Evolutionary conservation across 2,797 vertebrate species (phyloP), one percentile per base, ranked within the genome.

Genomic region (Euphonia xanthogaster): DNA sequence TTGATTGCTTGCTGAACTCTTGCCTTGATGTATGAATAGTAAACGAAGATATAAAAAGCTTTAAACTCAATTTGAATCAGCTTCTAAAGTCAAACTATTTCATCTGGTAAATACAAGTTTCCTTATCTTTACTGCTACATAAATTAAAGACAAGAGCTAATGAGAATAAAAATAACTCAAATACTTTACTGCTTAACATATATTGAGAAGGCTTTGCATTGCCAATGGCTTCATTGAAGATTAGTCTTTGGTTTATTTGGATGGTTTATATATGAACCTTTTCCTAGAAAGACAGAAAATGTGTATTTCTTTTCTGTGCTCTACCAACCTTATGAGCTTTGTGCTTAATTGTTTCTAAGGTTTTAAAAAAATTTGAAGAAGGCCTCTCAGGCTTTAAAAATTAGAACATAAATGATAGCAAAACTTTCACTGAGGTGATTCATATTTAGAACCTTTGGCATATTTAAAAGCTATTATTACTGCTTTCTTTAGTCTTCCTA

Each of bases 31-130:
- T 86, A 35, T 63, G 93, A 96, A 93, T 86, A 95, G 87, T 95
- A 95, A 97, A 95, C 57, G 39, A 84, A 88, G 51, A 77, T 94
- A 84, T 93, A 74, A 95, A 96, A 93, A 95, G 76, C 80, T 95
- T 97, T 95, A 93, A 82, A 70, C 84, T 89, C 86, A 90, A 90
- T 96, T 87, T 88, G 68, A 80, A 83, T 93, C 50, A 92, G 70
- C 60, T 82, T 55, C 19, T 91, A 22, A 91, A 94, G 73, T 90
- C 62, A 72, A 45, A 54, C 86, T 77, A 61, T 84, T 89, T 83
- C 25, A 42, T 85, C 33, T 44, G 67, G 15, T 85, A 79, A 67
- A 81, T n/a, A 55, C 60, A 47, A 53, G 15, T 31, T 94, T 88
- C 60, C 68, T 87, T 85, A 82, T 88, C 71, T 76, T 93, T 74